Evolutionary conservation across 2,888 invertebrate species (phyloP).

Genomic region (Psylliodes chrysocephalus): DNA sequence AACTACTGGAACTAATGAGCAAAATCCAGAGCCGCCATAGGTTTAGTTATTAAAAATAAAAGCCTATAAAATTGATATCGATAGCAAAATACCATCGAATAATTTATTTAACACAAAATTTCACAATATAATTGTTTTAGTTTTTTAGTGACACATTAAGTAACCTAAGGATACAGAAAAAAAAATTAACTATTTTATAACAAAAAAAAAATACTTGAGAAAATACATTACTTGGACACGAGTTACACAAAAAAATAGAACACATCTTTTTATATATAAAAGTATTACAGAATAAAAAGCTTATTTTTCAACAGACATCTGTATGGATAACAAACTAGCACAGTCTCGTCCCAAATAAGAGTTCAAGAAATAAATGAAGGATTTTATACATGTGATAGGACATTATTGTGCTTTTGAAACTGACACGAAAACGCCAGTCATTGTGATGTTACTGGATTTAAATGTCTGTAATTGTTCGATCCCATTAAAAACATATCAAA

Average conservation of each 20-base stretch:
- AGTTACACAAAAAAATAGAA: constrained; percentile 44
- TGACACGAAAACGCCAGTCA: too few relatives aligned
- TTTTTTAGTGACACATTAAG: constrained; percentile 55
- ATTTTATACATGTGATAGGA: background rate
- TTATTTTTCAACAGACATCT: constrained; percentile 44
- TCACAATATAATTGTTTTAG: constrained; percentile 53
- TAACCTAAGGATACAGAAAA: constrained; percentile 60
- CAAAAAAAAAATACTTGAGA: constrained; percentile 55
- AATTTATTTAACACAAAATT: constrained; percentile 54
- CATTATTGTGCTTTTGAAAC: too few relatives aligned
- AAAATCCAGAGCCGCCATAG: too few relatives aligned
- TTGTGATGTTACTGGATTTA: background rate
- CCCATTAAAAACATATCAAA: background rate
- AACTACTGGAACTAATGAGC: too few relatives aligned
- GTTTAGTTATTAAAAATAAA: constrained; percentile 2
- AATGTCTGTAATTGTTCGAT: background rate
- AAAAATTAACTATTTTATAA: constrained; percentile 50
- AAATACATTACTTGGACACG: constrained; percentile 45
- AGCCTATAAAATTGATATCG: constrained; percentile 48
- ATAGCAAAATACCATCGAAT: constrained; percentile 59
- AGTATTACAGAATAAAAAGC: constrained; percentile 46
- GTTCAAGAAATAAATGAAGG: constrained; percentile 2
- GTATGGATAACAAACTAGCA: constrained; percentile 42
- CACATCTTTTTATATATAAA: constrained; percentile 43
- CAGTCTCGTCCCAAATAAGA: constrained; percentile 44